These are phyloP conservation scores for Atrina japonica DNA, from an alignment of 2,888 invertebrate species.

Conservation along the genomic window DNA sequence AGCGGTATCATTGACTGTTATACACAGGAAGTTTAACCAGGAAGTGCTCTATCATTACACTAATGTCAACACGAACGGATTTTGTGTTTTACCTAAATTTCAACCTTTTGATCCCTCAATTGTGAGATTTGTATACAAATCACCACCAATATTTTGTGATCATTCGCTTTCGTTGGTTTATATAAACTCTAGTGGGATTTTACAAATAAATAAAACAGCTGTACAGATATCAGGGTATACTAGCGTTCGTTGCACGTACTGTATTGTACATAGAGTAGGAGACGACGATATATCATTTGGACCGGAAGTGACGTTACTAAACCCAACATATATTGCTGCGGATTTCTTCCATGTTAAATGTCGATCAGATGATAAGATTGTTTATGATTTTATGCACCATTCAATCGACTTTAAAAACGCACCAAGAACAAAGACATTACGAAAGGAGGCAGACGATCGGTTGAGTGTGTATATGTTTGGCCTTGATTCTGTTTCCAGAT, in stretches of 20 bases:
- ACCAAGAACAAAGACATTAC: not conserved
- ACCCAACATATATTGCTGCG: constrained; percentile 41
- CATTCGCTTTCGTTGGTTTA: constrained; percentile 17
- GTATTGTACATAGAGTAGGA: constrained; percentile 42
- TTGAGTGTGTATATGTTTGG: constrained; percentile 60
- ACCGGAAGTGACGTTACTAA: constrained; percentile 39
- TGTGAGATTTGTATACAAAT: constrained; percentile 18
- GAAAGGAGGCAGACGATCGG: constrained; percentile 24
- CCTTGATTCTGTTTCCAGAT: constrained; percentile 59
- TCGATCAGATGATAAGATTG: constrained; percentile 17
- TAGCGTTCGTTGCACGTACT: constrained; percentile 45
- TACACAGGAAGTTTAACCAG: not conserved
- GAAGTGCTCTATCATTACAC: not conserved
- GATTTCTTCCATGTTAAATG: constrained; percentile 60
- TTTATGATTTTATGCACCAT: constrained; percentile 54
- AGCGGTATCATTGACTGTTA: too few species aligned
- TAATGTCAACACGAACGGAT: not conserved
- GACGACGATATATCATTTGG: constrained; percentile 52
- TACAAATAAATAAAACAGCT: constrained; percentile 29
- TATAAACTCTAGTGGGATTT: constrained; percentile 20
- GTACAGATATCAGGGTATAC: not conserved
- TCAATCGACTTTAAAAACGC: constrained; percentile 41
- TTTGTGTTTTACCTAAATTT: constrained; percentile 33
- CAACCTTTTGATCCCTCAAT: constrained; percentile 36
- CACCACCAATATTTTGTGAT: constrained; percentile 31